A percentile compares a stretch with the other conserved stretches of the same genome.
These are phyloP conservation scores for Lepisosteus oculatus DNA, from an alignment of 2,113 vertebrate genomes.

Conservation along the genomic window DNA sequence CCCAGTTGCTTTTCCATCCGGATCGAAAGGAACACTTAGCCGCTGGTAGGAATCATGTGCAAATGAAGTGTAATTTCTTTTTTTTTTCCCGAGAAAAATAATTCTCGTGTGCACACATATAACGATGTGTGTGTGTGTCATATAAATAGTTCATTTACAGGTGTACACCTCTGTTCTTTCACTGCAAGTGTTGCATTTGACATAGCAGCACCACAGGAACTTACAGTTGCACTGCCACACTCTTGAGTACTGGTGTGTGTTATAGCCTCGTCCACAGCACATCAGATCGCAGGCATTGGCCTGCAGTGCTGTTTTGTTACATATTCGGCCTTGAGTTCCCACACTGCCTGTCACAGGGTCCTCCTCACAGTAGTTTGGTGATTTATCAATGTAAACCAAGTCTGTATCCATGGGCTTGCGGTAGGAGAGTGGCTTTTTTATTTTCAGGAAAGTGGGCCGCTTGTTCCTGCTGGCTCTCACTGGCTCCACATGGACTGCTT, in stretches of 20 bases:
- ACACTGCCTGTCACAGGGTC: constrained; percentile 84
- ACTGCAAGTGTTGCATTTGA: constrained; percentile 97
- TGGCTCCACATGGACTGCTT: constrained; percentile 88
- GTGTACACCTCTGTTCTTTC: constrained; percentile 96
- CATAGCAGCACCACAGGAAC: constrained; percentile 98
- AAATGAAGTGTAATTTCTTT: constrained; percentile 33
- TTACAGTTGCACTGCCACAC: constrained; percentile 99
- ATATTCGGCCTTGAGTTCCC: constrained; percentile 89
- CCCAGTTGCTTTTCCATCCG: constrained; percentile 20
- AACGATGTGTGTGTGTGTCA: constrained; percentile 16
- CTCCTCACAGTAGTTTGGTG: constrained; percentile 95
- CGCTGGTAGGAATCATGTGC: constrained; percentile 43
- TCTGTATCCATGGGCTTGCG: constrained; percentile 95
- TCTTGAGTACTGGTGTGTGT: constrained; percentile 94
- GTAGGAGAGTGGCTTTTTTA: constrained; percentile 92
- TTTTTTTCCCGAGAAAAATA: constrained; percentile 14
- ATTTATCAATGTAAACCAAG: constrained; percentile 94
- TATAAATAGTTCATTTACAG: constrained; percentile 78
- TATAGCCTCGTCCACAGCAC: constrained; percentile 97
- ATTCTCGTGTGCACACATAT: neutral
- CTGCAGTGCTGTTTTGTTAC: constrained; percentile 94
- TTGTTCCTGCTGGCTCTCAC: constrained; percentile 92
- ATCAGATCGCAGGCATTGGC: constrained; percentile 90
- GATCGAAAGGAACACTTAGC: constrained; percentile 26
- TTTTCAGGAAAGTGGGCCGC: constrained; percentile 91